Base-by-base conservation (phyloP, 2,113 vertebrate genomes). In the Symphodus melops region DNA sequence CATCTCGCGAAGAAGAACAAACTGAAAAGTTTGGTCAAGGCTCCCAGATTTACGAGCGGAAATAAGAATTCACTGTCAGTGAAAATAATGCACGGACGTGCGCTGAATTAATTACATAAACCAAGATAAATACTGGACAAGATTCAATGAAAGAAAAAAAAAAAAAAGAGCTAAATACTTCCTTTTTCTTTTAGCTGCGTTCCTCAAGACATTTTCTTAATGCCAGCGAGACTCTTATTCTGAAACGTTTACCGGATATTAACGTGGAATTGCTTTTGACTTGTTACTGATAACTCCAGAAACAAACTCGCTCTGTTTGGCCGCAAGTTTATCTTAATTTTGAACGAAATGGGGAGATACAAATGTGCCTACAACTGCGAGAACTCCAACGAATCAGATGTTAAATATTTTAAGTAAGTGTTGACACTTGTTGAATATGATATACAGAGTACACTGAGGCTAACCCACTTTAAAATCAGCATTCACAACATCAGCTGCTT, bases 361-460 rank as follows among this genome's bases (percentile, higher is more conserved):
- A 90, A 75, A 21, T 92, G 91, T 64, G 89, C 84, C 0, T 89
- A 87, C 62, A 82, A 85, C 25, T 92, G 91, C 33, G 84, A 86
- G 7, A 77, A 48, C 16, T 62, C 88, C 21, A 51, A 57, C 14
- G 82, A 86, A 3, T 46, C 86, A 13, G 85, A 90, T 20, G 67
- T 87, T 3, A 92, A 91, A 75, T 91, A 70, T 61, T 92, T 92
- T 71, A 92, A 92, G 91, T 92, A 57, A 90, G 91, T 87, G 9
- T 36, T 3, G 6, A 23, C 51, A 4, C 49, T 75, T 14, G 0
- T 44, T 21, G 2, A 10, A 2, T 1, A 9, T 9, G 5, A 49
- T 16, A 75, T 54, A 13, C 14, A 55, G 25, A 0, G 2, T 20
- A 7, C 2, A 10, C 51, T 33, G 4, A 25, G 25, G 63, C 39